Evolutionary conservation across 1,140 invertebrate genomes (phyloP), one percentile per base, ranked within the genome.

Genomic region (Lanistes nyassanus): DNA sequence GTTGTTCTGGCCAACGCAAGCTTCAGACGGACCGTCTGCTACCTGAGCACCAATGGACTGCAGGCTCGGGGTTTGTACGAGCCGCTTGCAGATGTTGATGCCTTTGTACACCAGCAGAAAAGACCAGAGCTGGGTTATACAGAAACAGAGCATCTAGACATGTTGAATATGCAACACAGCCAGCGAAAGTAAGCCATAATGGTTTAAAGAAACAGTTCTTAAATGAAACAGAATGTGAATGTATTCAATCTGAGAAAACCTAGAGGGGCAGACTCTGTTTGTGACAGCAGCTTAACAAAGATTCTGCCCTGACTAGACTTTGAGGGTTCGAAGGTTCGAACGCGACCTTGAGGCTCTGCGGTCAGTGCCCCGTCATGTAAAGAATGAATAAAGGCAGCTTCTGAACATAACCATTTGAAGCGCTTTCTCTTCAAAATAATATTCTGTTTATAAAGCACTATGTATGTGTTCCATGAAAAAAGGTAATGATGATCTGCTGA

Each of bases 11-110:
- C 42, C 42, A 9, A 47, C 42, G 62, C 84, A 85, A 0, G 62
- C 51, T 0, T 72, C 58, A 58, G 72, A 51, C 21, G 47, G 69
- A 19, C 75, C 64, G 71, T 67, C 67, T 9, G 64, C 51, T 3
- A 66, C 47, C 64, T 76, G 65, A n/a, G 76, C 69, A 23, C 78
- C 78, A 21, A 79, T 56, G 23, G 62, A 47, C 42, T 77, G 65
- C 60, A 79, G 29, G 6, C 66, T 51, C 7, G 76, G 37, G 2
- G 67, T 69, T 21, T 36, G 31, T 0, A 76, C 23, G 13, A 79
- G 42, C 26, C 67, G 62, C 69, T 76, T 29, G n/a, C 68, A 76
- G 23, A 60, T 31, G 39, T 56, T 37, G 2, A 79, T 68, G 34
- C 78, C 78, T 79, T 51, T 4, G 36, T 23, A 55, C 7, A 26